These are phyloP conservation scores for Hymenopus coronatus DNA, from an alignment of 2,888 invertebrate genomes.

Conservation along the genomic window DNA sequence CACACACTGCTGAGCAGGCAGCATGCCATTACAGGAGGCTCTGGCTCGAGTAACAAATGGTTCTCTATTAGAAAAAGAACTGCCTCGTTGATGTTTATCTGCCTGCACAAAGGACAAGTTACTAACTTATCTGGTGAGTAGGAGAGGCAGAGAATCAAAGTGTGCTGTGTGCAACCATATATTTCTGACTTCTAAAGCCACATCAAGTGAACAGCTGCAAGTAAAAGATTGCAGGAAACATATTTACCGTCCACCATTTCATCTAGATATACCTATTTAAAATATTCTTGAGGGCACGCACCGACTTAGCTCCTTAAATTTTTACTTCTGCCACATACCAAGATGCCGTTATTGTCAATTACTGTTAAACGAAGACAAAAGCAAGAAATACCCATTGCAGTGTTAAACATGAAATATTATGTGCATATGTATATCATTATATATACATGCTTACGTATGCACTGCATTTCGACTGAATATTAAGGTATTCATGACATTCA, in stretches of 20 bases:
- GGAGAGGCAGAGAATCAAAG: not conserved
- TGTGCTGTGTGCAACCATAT: not conserved
- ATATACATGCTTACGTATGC: too few relatives aligned
- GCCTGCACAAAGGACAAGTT: slow-evolving; percentile 8
- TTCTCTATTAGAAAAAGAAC: not conserved
- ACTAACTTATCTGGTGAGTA: not conserved
- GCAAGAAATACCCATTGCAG: too few relatives aligned
- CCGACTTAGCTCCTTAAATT: too few relatives aligned
- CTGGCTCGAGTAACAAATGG: slow-evolving; percentile 4
- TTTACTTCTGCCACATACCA: too few relatives aligned
- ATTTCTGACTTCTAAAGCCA: not conserved
- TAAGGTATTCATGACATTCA: too few relatives aligned
- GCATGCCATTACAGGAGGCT: slow-evolving; percentile 6
- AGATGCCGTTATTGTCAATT: too few relatives aligned
- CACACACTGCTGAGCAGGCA: not conserved
- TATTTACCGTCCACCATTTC: not conserved
- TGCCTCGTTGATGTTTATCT: slow-evolving; percentile 18
- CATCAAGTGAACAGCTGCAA: not conserved
- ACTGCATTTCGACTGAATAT: too few relatives aligned
- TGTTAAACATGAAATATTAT: too few relatives aligned
- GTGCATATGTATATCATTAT: too few relatives aligned
- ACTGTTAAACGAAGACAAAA: too few relatives aligned
- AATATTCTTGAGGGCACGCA: too few relatives aligned
- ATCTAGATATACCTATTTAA: not conserved
- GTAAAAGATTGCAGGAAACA: not conserved